A percentile compares a stretch with the other conserved stretches of the same genome.
phyloP scores from a whole-genome alignment of 2,113 vertebrate species.

The Brachionichthys hirsutus region DNA sequence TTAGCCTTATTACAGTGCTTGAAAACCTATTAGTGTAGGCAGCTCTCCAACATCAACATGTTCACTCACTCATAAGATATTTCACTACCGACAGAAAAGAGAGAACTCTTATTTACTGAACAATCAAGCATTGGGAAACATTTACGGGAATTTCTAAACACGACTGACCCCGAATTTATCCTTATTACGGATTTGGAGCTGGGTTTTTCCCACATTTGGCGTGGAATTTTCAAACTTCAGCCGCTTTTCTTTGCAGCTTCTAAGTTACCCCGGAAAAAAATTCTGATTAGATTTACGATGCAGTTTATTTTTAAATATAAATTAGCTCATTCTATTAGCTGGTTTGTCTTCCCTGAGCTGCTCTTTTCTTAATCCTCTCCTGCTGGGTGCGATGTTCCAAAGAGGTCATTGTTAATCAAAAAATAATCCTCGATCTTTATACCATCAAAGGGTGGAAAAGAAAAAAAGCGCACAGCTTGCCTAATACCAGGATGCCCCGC shows the following conservation, averaged over 20 bases:
- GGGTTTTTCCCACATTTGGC: slow-evolving; percentile 16
- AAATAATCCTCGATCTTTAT: slow-evolving; percentile 76
- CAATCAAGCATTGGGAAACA: slow-evolving; percentile 31
- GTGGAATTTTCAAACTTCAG: background rate
- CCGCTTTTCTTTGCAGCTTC: background rate
- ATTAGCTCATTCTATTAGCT: slow-evolving; percentile 8
- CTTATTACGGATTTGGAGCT: slow-evolving; percentile 16
- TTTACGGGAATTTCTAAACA: slow-evolving; percentile 34
- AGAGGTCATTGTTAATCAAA: slow-evolving; percentile 57
- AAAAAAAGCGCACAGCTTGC: slow-evolving; percentile 15
- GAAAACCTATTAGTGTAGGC: slow-evolving; percentile 67
- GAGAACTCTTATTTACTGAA: slow-evolving; percentile 42
- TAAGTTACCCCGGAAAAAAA: background rate
- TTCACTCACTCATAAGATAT: slow-evolving; percentile 55
- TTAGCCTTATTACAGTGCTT: slow-evolving; percentile 59
- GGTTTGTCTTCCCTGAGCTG: background rate
- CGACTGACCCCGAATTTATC: slow-evolving; percentile 7
- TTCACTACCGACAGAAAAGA: slow-evolving; percentile 43
- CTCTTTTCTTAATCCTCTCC: slow-evolving; percentile 1
- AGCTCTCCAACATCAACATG: slow-evolving; percentile 60
- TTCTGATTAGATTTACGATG: background rate
- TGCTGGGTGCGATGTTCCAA: slow-evolving; percentile 29
- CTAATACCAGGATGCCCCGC: slow-evolving; percentile 20
- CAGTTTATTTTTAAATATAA: slow-evolving; percentile 5
- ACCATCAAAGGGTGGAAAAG: slow-evolving; percentile 30